These are phyloP conservation scores for Volucella zonaria DNA, from an alignment of 2,888 invertebrate species.

Conservation along the genomic window DNA sequence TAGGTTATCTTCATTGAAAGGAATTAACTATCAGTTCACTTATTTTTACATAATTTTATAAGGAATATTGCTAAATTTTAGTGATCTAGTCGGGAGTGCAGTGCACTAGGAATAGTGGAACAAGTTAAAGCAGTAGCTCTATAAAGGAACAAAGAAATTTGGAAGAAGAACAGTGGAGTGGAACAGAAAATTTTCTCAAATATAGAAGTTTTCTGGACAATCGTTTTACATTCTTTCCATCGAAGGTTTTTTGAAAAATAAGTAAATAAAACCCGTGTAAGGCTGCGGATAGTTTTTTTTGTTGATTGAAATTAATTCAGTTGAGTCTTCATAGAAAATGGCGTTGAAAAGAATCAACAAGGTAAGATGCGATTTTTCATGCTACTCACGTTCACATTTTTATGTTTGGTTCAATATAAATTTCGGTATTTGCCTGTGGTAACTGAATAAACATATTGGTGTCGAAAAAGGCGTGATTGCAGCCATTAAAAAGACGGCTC, in stretches of 20 bases:
- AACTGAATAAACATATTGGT: slow-evolving; percentile 54
- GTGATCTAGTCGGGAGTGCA: slow-evolving; percentile 58
- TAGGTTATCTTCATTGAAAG: slow-evolving; percentile 16
- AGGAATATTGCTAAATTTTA: slow-evolving; percentile 48
- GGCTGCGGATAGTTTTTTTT: slow-evolving; percentile 58
- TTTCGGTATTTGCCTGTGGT: slow-evolving; percentile 57
- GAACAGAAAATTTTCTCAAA: slow-evolving; percentile 72
- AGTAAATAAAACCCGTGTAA: slow-evolving; percentile 45
- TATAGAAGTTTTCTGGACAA: slow-evolving; percentile 68
- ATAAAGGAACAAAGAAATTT: slow-evolving; percentile 68
- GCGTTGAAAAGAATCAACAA: slow-evolving; percentile 99
- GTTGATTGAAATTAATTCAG: slow-evolving; percentile 57
- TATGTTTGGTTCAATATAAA: slow-evolving; percentile 63
- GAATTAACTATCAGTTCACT: slow-evolving; percentile 21
- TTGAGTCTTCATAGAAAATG: slow-evolving; percentile 85
- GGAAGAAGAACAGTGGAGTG: slow-evolving; percentile 65
- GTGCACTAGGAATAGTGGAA: slow-evolving; percentile 65
- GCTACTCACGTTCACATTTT: slow-evolving; percentile 62
- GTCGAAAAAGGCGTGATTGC: slow-evolving; percentile 68
- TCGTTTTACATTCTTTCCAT: slow-evolving; percentile 63
- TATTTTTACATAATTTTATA: slow-evolving; percentile 18
- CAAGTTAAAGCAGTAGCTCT: slow-evolving; percentile 61
- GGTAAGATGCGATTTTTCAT: slow-evolving; percentile 80
- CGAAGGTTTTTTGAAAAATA: slow-evolving; percentile 66
- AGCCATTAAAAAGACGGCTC: slow-evolving; percentile 54